Evolutionary conservation across 2,888 invertebrate species (phyloP).

Genomic region (Oscheius sp.): DNA sequence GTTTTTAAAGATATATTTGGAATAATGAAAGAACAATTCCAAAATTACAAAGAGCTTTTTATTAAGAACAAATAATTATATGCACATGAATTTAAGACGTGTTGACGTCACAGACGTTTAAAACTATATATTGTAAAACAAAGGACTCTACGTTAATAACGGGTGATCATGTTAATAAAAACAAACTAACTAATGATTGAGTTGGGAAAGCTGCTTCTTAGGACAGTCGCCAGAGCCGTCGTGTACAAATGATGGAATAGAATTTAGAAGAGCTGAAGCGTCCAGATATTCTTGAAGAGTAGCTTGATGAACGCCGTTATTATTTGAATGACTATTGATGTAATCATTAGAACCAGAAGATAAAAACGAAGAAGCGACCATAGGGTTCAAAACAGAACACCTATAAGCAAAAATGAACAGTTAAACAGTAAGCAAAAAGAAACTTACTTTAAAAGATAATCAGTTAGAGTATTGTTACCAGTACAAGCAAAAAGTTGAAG

Average conservation of each 20-base stretch:
- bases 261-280: conserved; percentile 28
- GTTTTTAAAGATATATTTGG: conserved; percentile 70
- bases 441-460: conserved; percentile 3
- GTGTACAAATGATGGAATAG: conserved; percentile 21
- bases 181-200: conserved; percentile 3
- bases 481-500: conserved; percentile 1
- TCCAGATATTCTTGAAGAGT: conserved; percentile 24
- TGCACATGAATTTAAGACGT: conserved; percentile 12
- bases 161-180: background rate
- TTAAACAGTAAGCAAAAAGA: background rate
- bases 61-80: conserved; percentile 10
- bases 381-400: background rate
- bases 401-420: background rate
- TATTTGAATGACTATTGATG: background rate
- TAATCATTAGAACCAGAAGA: background rate
- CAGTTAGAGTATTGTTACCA: background rate
- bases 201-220: background rate
- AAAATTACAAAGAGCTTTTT: background rate
- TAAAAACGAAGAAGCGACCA: background rate
- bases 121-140: conserved; percentile 18
- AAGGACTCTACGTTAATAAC: conserved; percentile 3
- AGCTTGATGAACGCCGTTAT: conserved; percentile 25
- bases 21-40: background rate
- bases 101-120: background rate
- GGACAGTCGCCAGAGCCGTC: conserved; percentile 6